Conservation (phyloP, 2,888 invertebrate species). For the Dione juno region DNA sequence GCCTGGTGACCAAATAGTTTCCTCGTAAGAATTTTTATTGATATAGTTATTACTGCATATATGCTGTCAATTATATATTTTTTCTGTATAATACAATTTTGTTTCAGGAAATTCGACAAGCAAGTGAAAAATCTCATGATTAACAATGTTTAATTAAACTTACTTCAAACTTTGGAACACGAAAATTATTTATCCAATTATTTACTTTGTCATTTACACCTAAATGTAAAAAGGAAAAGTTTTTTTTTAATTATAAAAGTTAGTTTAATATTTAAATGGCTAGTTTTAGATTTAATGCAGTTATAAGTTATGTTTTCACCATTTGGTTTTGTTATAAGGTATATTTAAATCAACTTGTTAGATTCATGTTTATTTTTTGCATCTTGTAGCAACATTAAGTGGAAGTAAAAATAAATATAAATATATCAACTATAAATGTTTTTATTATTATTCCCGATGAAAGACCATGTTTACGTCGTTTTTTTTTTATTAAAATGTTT, state of each 20-base stretch:
- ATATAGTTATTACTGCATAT: not conserved
- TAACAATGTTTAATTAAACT: constrained; percentile 65
- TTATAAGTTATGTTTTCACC: not conserved
- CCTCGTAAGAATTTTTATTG: constrained; percentile 85
- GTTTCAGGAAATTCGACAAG: constrained; percentile 86
- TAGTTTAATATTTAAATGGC: not conserved
- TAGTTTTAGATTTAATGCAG: not conserved
- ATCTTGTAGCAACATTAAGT: too few relatives aligned
- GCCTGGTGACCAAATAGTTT: constrained; percentile 94
- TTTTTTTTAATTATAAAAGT: not conserved
- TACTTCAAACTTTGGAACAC: not conserved
- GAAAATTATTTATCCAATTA: not conserved
- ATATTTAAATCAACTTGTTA: not conserved
- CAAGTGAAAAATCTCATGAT: constrained; percentile 85
- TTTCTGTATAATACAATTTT: not conserved
- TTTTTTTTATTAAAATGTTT: too few relatives aligned
- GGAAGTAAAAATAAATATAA: too few relatives aligned
- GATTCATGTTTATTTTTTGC: not conserved
- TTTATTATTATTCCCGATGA: too few relatives aligned
- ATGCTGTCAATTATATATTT: not conserved
- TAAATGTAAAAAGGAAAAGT: too few relatives aligned
- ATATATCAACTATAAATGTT: too few relatives aligned
- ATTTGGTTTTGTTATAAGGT: not conserved
- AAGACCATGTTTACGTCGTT: too few relatives aligned
- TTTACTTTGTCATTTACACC: too few relatives aligned